Evolutionary conservation across 2,113 vertebrate genomes (phyloP).

Genomic region (Panthera leo): DNA sequence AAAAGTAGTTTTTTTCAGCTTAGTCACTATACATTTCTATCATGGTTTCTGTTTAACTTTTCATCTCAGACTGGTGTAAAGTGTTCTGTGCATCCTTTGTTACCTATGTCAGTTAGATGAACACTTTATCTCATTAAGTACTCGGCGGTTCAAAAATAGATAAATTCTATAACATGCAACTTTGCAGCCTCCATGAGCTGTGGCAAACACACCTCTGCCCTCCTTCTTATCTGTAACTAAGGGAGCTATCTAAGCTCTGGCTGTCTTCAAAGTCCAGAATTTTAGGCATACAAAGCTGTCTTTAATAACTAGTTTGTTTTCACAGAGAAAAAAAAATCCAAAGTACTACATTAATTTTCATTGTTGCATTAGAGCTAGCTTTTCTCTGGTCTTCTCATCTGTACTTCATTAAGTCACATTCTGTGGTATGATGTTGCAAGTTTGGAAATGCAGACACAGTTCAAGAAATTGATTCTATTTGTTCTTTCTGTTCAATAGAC

Average conservation of each 20-base stretch:
- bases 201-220: slow-evolving; percentile 22
- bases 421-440: slow-evolving; percentile 64
- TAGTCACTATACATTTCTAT: slow-evolving; percentile 1
- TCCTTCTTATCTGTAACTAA: slow-evolving; percentile 55
- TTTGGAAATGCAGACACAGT: slow-evolving; percentile 72
- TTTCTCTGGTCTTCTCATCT: slow-evolving; percentile 61
- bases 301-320: slow-evolving; percentile 67
- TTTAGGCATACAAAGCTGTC: slow-evolving; percentile 61
- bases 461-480: slow-evolving; percentile 81
- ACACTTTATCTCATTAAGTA: slow-evolving; percentile 44
- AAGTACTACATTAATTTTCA: slow-evolving; percentile 63
- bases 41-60: slow-evolving; percentile 20
- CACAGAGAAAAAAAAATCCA: background rate
- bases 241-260: slow-evolving; percentile 16
- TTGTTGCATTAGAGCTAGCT: slow-evolving; percentile 69
- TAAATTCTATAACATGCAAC: background rate
- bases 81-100: background rate
- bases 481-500: slow-evolving; percentile 81
- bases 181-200: background rate
- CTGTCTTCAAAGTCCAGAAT: slow-evolving; percentile 38
- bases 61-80: slow-evolving; percentile 41
- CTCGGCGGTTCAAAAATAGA: slow-evolving; percentile 30
- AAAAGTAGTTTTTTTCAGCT: background rate
- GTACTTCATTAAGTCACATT: slow-evolving; percentile 73
- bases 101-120: slow-evolving; percentile 3